Conservation (phyloP, 2,113 vertebrate genomes). For the Misgurnus mizolepis region DNA sequence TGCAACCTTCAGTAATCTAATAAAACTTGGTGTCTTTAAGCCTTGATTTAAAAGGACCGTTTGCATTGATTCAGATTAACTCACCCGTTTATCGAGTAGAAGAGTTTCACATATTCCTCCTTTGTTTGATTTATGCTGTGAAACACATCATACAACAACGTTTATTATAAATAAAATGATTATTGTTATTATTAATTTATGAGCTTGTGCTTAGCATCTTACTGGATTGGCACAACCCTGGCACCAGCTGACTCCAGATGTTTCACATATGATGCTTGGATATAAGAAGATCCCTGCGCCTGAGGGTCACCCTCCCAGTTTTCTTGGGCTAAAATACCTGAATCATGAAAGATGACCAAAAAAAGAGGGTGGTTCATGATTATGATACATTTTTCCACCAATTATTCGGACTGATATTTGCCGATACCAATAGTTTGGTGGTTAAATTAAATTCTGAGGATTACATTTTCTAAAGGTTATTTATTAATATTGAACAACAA, state of each 20-base stretch:
- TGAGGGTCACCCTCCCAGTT: constrained; percentile 61
- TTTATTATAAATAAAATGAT: not conserved
- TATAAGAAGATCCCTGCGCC: constrained; percentile 74
- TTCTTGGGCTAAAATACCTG: constrained; percentile 78
- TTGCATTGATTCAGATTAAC: constrained; percentile 12
- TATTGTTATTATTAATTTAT: not conserved
- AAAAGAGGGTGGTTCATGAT: not conserved
- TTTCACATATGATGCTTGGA: constrained; percentile 79
- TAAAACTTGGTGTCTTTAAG: no score
- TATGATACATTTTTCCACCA: no score
- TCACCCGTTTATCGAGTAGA: constrained; percentile 74
- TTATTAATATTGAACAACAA: no score
- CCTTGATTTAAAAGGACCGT: no score
- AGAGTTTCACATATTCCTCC: constrained; percentile 68
- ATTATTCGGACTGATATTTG: no score
- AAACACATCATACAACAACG: not conserved
- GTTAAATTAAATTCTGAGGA: no score
- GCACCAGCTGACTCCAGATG: constrained; percentile 76
- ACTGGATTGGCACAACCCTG: constrained; percentile 78
- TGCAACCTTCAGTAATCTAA: no score
- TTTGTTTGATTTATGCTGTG: constrained; percentile 70
- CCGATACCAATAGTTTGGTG: no score
- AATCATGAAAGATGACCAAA: not conserved
- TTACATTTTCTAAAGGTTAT: no score
- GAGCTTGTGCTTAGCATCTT: not conserved